phyloP scores from a whole-genome alignment of 2,797 vertebrate genomes.

The Pangasius krempfi region DNA sequence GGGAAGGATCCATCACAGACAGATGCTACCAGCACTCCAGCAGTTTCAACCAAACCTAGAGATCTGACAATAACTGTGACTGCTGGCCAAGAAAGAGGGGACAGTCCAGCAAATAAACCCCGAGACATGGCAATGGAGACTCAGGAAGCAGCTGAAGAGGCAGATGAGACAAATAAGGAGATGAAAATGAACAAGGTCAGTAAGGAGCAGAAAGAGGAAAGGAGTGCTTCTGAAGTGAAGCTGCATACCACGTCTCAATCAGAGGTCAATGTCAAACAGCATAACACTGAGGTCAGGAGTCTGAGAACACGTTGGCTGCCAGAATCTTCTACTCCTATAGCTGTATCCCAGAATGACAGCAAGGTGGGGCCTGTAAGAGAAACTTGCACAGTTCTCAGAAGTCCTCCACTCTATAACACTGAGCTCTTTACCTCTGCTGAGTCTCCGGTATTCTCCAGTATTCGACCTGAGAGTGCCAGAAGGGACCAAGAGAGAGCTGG shows the following conservation, averaged over 20 bases:
- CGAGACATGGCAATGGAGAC: constrained; percentile 31
- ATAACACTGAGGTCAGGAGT: background rate
- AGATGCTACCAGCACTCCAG: constrained; percentile 46
- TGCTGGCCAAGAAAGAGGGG: constrained; percentile 33
- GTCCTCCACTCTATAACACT: constrained; percentile 11
- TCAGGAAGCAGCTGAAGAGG: constrained; percentile 60
- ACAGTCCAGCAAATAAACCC: constrained; percentile 58
- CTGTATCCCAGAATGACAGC: constrained; percentile 8
- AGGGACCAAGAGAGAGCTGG: constrained; percentile 8
- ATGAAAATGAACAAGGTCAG: background rate
- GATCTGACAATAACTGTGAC: constrained; percentile 59
- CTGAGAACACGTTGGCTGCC: background rate
- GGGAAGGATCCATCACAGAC: constrained; percentile 21
- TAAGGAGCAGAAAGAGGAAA: background rate
- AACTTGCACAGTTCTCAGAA: background rate
- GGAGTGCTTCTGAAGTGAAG: background rate
- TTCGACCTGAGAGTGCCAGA: constrained; percentile 7
- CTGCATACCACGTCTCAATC: background rate
- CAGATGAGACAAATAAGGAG: constrained; percentile 61
- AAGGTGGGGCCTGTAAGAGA: background rate
- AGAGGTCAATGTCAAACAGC: constrained; percentile 4
- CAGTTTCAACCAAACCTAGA: constrained; percentile 66
- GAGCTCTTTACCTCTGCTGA: background rate
- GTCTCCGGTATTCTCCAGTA: background rate
- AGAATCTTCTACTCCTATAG: background rate